These are phyloP conservation scores for Oenanthe melanoleuca DNA, from an alignment of 2,113 vertebrate species.

Conservation along the genomic window DNA sequence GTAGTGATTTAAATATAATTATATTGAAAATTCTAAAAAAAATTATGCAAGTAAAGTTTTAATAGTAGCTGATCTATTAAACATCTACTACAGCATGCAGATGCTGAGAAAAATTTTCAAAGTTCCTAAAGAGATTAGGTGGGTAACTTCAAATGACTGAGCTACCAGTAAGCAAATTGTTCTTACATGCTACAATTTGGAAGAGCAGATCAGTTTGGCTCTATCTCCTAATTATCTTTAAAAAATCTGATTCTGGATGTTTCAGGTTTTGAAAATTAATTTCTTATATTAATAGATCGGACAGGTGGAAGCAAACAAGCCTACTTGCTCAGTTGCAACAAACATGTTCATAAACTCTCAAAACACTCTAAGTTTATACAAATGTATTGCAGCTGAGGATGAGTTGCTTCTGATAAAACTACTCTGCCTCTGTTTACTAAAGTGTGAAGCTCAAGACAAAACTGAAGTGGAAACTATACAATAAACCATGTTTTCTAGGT, in stretches of 20 bases:
- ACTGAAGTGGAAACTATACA: neutral
- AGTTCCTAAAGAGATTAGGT: neutral
- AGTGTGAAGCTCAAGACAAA: neutral
- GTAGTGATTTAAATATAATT: neutral
- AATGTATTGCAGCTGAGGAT: neutral
- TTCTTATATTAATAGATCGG: neutral
- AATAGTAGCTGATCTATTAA: neutral
- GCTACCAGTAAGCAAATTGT: neutral
- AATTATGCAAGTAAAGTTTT: neutral
- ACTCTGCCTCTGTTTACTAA: neutral
- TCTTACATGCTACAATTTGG: neutral
- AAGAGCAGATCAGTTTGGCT: neutral
- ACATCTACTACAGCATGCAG: neutral
- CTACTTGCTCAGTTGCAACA: neutral
- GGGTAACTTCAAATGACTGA: neutral
- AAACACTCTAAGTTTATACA: neutral
- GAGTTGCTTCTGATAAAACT: neutral
- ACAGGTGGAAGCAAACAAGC: neutral
- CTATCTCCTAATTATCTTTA: neutral
- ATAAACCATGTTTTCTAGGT: neutral
- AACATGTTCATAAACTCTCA: neutral
- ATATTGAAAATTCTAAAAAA: neutral
- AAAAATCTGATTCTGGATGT: neutral
- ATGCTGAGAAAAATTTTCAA: neutral
- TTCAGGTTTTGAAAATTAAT: neutral